A percentile compares a stretch with the other conserved stretches of the same genome.
Evolutionary conservation across 2,888 invertebrate species (phyloP).

Genomic region (Fragum fragum): DNA sequence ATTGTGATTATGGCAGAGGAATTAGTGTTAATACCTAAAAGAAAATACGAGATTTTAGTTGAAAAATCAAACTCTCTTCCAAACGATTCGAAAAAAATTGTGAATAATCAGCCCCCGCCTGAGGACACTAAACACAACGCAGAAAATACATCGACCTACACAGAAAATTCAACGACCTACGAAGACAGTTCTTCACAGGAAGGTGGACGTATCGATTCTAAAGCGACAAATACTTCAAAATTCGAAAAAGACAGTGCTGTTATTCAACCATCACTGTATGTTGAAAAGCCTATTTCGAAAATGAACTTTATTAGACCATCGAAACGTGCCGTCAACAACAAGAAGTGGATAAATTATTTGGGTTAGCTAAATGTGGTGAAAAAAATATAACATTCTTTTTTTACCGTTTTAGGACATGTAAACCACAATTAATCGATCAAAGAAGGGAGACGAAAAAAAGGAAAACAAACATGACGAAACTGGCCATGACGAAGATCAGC

Average conservation of each 20-base stretch:
- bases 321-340: not conserved
- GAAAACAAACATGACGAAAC: not conserved
- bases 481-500: no score
- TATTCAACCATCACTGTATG: not conserved
- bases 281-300: not conserved
- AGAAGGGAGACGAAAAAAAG: not conserved
- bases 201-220: not conserved
- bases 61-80: not conserved
- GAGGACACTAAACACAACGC: not conserved
- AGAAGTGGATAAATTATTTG: not conserved
- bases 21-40: conserved; percentile 17
- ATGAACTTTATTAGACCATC: not conserved
- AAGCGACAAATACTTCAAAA: not conserved
- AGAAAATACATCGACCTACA: not conserved
- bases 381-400: not conserved
- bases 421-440: not conserved
- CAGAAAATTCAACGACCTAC: not conserved
- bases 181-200: not conserved
- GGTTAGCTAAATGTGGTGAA: no score
- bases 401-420: conserved; percentile 2
- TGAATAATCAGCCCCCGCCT: not conserved
- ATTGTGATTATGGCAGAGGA: conserved; percentile 16
- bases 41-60: not conserved
- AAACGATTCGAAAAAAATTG: not conserved
- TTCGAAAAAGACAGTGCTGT: not conserved